Conservation (phyloP, 2,113 vertebrate species). For the Mesoclemmys tuberculata region DNA sequence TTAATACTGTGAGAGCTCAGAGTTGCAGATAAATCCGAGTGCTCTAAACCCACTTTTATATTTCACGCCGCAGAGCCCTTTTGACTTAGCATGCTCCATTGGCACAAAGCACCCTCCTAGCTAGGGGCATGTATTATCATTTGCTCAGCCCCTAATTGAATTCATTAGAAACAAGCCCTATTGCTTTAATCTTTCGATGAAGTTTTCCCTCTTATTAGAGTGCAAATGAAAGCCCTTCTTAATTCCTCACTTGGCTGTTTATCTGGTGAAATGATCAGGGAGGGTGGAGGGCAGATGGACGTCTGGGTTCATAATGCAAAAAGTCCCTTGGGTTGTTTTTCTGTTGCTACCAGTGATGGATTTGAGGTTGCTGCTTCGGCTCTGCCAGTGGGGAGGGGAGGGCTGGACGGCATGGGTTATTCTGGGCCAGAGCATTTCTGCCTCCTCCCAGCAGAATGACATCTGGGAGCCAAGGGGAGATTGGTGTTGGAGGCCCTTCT, state of each 20-base stretch:
- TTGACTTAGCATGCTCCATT: background rate
- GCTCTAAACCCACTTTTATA: background rate
- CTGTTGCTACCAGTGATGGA: background rate
- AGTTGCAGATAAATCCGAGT: background rate
- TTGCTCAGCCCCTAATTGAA: background rate
- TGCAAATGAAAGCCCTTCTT: background rate
- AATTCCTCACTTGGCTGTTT: background rate
- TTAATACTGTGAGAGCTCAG: background rate
- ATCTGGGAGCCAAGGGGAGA: background rate
- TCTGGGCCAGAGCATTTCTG: rapidly evolving
- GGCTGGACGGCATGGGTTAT: background rate
- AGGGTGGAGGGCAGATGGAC: background rate
- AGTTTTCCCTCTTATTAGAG: background rate
- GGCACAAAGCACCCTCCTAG: background rate
- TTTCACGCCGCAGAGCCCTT: background rate
- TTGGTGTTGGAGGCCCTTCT: rapidly evolving
- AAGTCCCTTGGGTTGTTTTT: background rate
- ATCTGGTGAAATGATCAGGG: background rate
- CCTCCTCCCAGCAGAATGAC: background rate
- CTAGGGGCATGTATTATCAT: background rate
- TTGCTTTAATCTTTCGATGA: background rate
- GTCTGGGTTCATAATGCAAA: background rate
- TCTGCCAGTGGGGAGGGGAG: background rate
- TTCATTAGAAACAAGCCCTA: background rate
- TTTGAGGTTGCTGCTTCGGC: background rate